Conservation (phyloP, 2,888 invertebrate genomes). For the Polietes domitor region DNA sequence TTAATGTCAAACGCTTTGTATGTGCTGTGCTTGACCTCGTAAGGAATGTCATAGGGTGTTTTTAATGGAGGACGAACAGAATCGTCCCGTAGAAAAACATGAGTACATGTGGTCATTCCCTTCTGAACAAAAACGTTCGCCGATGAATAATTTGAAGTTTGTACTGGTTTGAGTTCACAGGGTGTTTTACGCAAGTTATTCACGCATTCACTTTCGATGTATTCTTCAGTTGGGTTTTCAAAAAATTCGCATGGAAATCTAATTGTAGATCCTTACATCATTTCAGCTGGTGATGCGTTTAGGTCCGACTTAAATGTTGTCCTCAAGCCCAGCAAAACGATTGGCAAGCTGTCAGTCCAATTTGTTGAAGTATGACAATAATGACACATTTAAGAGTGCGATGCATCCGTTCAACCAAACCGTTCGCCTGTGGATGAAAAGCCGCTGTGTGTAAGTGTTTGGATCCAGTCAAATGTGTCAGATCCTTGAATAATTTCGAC, state of each 20-base stretch:
- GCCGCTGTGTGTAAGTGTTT: constrained; percentile 7
- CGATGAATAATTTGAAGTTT: neutral
- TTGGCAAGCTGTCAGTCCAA: constrained; percentile 27
- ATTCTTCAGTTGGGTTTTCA: neutral
- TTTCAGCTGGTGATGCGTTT: constrained; percentile 51
- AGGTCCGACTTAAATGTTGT: constrained; percentile 53
- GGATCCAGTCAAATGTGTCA: neutral
- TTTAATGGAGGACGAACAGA: neutral
- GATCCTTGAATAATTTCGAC: neutral
- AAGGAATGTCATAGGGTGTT: neutral
- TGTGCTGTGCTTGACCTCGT: no score
- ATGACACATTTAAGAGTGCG: constrained; percentile 50
- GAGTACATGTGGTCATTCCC: neutral
- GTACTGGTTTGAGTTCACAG: neutral
- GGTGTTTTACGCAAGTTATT: neutral
- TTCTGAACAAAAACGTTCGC: neutral
- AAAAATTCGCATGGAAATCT: constrained; percentile 58
- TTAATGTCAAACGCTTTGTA: no score
- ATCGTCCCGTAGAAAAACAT: no score
- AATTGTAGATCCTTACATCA: constrained; percentile 56
- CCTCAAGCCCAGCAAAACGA: neutral
- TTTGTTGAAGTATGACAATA: constrained; percentile 28
- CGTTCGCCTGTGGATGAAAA: constrained; percentile 50
- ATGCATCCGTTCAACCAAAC: constrained; percentile 57
- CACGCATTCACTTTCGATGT: constrained; percentile 14